phyloP scores from a whole-genome alignment of 2,797 vertebrate species.

The Acanthornis magna region DNA sequence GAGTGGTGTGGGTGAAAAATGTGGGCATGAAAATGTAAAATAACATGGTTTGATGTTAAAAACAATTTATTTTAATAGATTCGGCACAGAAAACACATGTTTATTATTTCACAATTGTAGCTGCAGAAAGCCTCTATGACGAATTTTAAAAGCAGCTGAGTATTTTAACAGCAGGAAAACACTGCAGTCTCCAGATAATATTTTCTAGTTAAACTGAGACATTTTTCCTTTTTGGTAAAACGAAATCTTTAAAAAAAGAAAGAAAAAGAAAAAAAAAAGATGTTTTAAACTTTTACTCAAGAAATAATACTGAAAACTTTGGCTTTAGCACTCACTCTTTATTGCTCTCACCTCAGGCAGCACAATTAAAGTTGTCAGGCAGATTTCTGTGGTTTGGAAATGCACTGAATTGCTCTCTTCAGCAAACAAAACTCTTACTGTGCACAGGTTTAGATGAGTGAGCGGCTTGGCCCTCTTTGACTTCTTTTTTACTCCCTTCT shows the following conservation, averaged over 20 bases:
- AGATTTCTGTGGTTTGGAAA: not conserved
- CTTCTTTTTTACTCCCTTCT: not conserved
- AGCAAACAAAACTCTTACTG: not conserved
- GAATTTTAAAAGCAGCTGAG: not conserved
- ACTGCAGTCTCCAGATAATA: not conserved
- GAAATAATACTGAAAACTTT: not conserved
- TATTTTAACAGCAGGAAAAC: not conserved
- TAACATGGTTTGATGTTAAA: not conserved
- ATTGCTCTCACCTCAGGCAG: not conserved
- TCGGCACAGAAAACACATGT: not conserved
- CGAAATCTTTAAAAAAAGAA: too few relatives aligned
- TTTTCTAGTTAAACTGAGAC: not conserved
- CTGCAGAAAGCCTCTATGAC: not conserved
- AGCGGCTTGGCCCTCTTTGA: not conserved
- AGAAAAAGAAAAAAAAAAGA: rapidly evolving
- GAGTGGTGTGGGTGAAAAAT: not conserved
- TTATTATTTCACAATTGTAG: not conserved
- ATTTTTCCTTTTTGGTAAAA: not conserved
- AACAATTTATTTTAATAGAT: not conserved
- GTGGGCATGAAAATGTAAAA: not conserved
- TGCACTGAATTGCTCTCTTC: not conserved
- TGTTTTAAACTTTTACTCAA: not conserved
- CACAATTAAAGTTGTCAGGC: not conserved
- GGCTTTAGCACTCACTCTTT: not conserved
- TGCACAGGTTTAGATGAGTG: not conserved